Evolutionary conservation across 2,888 invertebrate genomes (phyloP).

Genomic region (Palloptera scutellata): DNA sequence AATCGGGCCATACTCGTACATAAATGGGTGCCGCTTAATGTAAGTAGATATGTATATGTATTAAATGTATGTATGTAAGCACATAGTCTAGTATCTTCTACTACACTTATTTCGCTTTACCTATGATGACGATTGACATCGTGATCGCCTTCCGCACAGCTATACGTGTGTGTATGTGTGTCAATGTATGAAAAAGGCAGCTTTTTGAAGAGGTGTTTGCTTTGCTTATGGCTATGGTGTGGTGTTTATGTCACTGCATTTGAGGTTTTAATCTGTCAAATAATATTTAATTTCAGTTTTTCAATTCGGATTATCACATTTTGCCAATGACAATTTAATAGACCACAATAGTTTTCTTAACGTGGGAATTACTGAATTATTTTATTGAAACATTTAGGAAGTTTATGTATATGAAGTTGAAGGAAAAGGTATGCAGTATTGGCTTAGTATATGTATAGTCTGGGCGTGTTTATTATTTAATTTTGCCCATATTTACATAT

Average conservation of each 20-base stretch:
- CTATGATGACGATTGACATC: conserved; percentile 1
- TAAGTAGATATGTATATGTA: too few relatives aligned
- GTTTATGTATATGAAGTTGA: conserved; percentile 1
- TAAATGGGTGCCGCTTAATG: conserved; percentile 6
- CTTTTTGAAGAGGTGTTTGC: not conserved
- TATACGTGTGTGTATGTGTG: not conserved
- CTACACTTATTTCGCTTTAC: not conserved
- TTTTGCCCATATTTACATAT: too few relatives aligned
- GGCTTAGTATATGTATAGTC: too few relatives aligned
- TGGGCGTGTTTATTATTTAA: too few relatives aligned
- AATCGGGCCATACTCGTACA: not conserved
- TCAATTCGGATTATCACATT: not conserved
- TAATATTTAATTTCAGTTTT: conserved; percentile 1
- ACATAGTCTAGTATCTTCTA: not conserved
- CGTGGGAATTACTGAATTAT: conserved; percentile 44
- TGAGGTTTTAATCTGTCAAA: conserved; percentile 30
- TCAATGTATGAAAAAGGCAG: not conserved
- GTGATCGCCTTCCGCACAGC: not conserved
- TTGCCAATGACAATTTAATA: conserved; percentile 22
- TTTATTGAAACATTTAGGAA: conserved; percentile 41
- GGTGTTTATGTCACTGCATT: conserved; percentile 21
- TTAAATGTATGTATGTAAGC: not conserved
- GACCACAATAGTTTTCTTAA: conserved; percentile 24
- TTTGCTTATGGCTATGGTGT: not conserved
- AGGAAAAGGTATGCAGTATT: too few relatives aligned